phyloP scores from a whole-genome alignment of 2,888 invertebrate genomes.

The Leistus spinibarbis region DNA sequence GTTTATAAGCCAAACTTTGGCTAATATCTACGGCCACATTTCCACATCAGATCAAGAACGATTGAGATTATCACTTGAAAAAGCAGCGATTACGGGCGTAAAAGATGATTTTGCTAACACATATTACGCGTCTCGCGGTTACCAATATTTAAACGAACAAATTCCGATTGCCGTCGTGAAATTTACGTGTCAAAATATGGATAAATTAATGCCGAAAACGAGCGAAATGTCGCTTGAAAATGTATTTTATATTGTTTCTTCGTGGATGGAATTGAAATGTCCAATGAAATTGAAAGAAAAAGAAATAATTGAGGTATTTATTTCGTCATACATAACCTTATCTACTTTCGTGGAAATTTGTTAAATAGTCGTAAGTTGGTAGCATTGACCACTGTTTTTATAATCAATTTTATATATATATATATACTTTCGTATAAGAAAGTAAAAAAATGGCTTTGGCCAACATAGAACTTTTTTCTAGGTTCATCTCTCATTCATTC shows the following conservation, averaged over 20 bases:
- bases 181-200: not conserved
- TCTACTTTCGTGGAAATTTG: not conserved
- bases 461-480: too few species aligned
- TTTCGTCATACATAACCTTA: not conserved
- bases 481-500: too few species aligned
- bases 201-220: not conserved
- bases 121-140: constrained; percentile 27
- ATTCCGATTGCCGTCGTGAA: constrained; percentile 20
- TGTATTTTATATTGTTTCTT: constrained; percentile 20
- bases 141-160: constrained; percentile 12
- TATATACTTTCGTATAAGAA: too few species aligned
- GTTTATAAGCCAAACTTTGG: constrained; percentile 23
- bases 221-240: constrained; percentile 14
- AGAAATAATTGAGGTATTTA: constrained; percentile 28
- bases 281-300: constrained; percentile 17
- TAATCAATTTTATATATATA: too few species aligned
- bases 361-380: not conserved
- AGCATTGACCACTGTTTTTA: too few species aligned
- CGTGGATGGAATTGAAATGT: constrained; percentile 23
- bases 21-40: constrained; percentile 32
- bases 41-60: constrained; percentile 27
- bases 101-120: constrained; percentile 32
- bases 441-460: too few species aligned
- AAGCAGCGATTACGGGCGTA: constrained; percentile 5
- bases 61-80: constrained; percentile 27